These are phyloP conservation scores for Clepsis dumicolana DNA, from an alignment of 2,888 invertebrate species.

Conservation along the genomic window DNA sequence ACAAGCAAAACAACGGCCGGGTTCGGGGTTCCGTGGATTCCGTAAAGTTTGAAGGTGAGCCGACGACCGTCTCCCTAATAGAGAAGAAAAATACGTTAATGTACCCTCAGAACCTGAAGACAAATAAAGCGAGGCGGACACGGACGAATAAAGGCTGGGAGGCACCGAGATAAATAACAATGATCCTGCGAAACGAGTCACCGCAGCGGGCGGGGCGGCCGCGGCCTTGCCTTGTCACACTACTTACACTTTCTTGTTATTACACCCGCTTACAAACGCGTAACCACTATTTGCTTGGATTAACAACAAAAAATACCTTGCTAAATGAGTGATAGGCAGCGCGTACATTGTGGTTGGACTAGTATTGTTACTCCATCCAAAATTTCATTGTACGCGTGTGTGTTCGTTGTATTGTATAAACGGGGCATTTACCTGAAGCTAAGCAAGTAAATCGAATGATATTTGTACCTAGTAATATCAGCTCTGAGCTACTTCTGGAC, in stretches of 20 bases:
- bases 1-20: constrained; percentile 74
- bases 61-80: constrained; percentile 81
- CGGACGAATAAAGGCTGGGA: constrained; percentile 81
- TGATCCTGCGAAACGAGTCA: constrained; percentile 71
- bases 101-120: constrained; percentile 84
- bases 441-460: not conserved
- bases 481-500: not conserved
- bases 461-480: not conserved
- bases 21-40: constrained; percentile 71
- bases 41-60: constrained; percentile 82
- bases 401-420: not conserved
- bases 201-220: constrained; percentile 47
- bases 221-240: constrained; percentile 57
- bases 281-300: constrained; percentile 36
- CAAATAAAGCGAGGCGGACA: constrained; percentile 83
- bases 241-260: constrained; percentile 66
- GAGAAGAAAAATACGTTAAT: constrained; percentile 86
- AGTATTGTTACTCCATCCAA: not conserved
- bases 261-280: constrained; percentile 51
- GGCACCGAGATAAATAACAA: constrained; percentile 82
- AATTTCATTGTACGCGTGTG: not conserved
- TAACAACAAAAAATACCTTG: not conserved
- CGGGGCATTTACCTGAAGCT: not conserved
- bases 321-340: not conserved
- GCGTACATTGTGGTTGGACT: too few relatives aligned